A percentile compares a stretch with the other conserved stretches of the same genome.
phyloP scores from a whole-genome alignment of 2,113 vertebrate species.

The Dromas ardeola region DNA sequence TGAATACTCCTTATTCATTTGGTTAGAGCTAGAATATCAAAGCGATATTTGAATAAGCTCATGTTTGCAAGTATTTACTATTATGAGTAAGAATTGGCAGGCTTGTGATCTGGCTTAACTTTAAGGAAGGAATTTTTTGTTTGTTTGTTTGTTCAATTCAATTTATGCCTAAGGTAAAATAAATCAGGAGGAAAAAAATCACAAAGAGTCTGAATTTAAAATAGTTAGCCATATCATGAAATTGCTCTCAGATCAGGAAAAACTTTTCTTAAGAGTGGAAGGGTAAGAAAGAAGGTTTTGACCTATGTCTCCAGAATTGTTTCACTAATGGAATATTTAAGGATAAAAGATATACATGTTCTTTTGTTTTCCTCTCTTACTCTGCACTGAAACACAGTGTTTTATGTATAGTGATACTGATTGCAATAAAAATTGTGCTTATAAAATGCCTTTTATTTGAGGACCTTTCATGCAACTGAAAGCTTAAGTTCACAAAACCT shows the following conservation, averaged over 20 bases:
- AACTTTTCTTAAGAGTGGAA: neutral
- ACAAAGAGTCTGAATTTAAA: neutral
- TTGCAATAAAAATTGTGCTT: neutral
- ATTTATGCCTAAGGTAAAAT: slow-evolving; percentile 35
- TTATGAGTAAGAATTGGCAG: neutral
- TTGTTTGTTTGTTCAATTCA: neutral
- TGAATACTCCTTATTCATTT: neutral
- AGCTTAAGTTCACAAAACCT: neutral
- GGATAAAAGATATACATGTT: neutral
- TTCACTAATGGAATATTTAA: neutral
- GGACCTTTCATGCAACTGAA: neutral
- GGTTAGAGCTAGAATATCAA: neutral
- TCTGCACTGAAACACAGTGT: neutral
- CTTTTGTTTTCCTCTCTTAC: neutral
- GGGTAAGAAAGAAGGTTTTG: neutral
- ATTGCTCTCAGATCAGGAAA: neutral
- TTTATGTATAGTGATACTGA: neutral
- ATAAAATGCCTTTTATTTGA: neutral
- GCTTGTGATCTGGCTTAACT: neutral
- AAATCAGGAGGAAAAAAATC: slow-evolving; percentile 27
- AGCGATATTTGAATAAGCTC: neutral
- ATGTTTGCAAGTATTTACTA: neutral
- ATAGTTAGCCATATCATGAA: neutral
- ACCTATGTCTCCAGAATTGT: neutral
- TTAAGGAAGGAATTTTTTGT: neutral